phyloP scores from a whole-genome alignment of 2,113 vertebrate species.

The Pelvicachromis taeniatus region DNA sequence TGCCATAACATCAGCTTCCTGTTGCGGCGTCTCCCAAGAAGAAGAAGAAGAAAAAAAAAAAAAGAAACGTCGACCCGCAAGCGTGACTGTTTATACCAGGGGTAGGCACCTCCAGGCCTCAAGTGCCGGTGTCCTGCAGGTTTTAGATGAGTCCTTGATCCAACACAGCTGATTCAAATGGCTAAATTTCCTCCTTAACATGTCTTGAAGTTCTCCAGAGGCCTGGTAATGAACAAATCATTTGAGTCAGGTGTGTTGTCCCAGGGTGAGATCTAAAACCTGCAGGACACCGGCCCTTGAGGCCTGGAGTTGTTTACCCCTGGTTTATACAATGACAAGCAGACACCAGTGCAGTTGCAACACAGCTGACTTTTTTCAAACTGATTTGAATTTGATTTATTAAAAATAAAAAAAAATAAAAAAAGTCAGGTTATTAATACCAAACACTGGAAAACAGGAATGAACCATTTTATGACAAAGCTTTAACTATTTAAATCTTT shows the following conservation, averaged over 20 bases:
- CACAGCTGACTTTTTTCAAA: conserved; percentile 20
- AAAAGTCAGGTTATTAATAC: neutral
- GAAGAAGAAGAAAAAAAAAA: neutral
- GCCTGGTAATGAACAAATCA: no score
- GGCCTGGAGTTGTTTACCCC: no score
- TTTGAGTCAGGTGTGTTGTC: no score
- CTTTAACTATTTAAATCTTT: neutral
- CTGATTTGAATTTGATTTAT: neutral
- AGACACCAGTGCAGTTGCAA: conserved; percentile 31
- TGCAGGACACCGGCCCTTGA: no score
- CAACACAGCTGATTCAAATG: no score
- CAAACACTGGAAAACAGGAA: neutral
- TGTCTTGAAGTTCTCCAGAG: no score
- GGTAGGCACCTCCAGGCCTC: no score
- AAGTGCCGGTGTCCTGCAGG: no score
- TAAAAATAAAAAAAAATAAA: neutral
- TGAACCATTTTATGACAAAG: neutral
- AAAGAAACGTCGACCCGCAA: neutral
- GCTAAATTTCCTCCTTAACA: no score
- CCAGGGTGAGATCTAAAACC: no score
- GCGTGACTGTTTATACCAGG: neutral
- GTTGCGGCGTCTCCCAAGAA: conserved; percentile 42
- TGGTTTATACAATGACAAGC: conserved; percentile 15
- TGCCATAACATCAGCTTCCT: conserved; percentile 68
- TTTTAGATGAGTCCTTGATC: no score